Evolutionary conservation across 2,113 vertebrate species (phyloP).

Genomic region (Heterochromis multidens): DNA sequence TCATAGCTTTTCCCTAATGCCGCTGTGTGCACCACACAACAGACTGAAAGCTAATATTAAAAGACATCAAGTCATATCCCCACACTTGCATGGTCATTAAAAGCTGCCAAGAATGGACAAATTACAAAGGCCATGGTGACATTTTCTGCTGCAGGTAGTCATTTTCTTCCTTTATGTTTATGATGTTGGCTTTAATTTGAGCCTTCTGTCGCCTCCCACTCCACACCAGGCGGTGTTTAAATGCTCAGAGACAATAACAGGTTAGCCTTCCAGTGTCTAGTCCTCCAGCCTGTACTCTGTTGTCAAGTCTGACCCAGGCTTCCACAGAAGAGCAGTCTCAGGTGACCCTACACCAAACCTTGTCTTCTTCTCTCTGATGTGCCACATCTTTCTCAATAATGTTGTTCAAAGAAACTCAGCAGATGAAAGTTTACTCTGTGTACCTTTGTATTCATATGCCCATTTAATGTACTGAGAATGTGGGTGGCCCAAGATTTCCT

Average conservation of each 20-base stretch:
- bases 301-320: conserved; percentile 48
- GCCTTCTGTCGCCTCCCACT: conserved; percentile 51
- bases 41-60: conserved; percentile 58
- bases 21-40: conserved; percentile 11
- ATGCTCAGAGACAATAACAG: conserved; percentile 74
- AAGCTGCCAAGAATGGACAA: conserved; percentile 58
- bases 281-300: conserved; percentile 37
- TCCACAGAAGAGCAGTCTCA: conserved; percentile 18
- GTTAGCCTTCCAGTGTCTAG: conserved; percentile 69
- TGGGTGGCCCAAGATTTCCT: conserved; percentile 39
- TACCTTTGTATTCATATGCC: neutral
- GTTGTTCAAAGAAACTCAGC: neutral
- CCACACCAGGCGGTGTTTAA: conserved; percentile 71
- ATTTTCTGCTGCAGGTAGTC: conserved; percentile 60
- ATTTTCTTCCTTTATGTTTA: conserved; percentile 75
- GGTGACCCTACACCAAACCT: conserved; percentile 6
- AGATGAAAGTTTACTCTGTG: neutral
- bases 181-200: conserved; percentile 64
- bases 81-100: conserved; percentile 60
- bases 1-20: conserved; percentile 21
- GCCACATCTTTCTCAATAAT: neutral
- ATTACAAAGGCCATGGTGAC: conserved; percentile 69
- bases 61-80: conserved; percentile 44
- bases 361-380: neutral
- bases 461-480: neutral